phyloP scores from a whole-genome alignment of 2,113 vertebrate genomes.

The Trochalopteron elliotii region DNA sequence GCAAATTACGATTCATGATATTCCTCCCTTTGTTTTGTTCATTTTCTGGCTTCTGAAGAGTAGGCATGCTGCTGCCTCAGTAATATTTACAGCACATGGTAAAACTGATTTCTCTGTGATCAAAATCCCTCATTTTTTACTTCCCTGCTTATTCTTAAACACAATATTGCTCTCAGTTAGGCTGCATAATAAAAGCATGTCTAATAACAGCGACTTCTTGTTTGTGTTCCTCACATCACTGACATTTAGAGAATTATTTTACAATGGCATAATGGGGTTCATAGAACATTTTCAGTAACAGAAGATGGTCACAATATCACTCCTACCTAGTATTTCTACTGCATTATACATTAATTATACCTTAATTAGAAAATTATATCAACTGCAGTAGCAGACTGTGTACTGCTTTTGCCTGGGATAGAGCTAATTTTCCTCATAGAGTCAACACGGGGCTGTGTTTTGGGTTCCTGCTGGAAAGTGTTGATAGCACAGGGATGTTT shows the following conservation, averaged over 20 bases:
- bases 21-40: conserved; percentile 15
- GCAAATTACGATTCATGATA: neutral
- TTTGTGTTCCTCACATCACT: neutral
- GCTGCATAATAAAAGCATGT: neutral
- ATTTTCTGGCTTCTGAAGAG: conserved; percentile 27
- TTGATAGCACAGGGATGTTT: neutral
- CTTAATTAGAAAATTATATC: neutral
- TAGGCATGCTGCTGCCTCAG: conserved; percentile 17
- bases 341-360: neutral
- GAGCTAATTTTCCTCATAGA: neutral
- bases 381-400: neutral
- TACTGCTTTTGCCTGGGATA: neutral
- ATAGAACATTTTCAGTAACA: neutral
- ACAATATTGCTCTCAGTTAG: neutral
- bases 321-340: neutral
- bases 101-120: conserved; percentile 33
- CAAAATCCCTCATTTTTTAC: conserved; percentile 21
- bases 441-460: neutral
- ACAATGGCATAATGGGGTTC: neutral
- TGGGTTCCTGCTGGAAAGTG: neutral
- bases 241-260: neutral
- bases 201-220: neutral
- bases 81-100: conserved; percentile 45
- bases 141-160: conserved; percentile 3
- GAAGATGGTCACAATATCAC: neutral